Base-by-base conservation (phyloP, 30 jellyfish, hydroid and myxozoan species). In the Turritopsis dohrnii region DNA sequence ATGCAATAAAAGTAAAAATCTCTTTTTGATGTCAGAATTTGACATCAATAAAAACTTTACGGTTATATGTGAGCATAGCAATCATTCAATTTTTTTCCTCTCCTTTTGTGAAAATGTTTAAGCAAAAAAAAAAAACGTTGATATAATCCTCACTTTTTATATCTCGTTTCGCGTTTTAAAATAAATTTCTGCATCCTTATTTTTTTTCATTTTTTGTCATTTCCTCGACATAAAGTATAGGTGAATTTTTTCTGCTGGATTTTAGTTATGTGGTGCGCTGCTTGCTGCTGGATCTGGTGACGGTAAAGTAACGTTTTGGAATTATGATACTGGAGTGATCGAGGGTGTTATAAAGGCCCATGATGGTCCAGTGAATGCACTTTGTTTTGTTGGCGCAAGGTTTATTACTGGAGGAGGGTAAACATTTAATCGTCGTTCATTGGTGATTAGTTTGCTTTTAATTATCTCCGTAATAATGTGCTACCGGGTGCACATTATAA, bases 331-430 rank as follows among this genome's bases (percentile, higher is more conserved):
- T 23, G 92, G 96, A 7, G 71, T 65, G 16, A 82, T 92, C 52
- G 98, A 92, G 76, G 98, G 92, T 8, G 79, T 65, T 18, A 81
- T 92, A n/a, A 28, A 71, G 21, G 98, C 96, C 1, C 96, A 93
- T 85, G 65, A 54, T 3, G 95, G 95, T 5, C 94, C 96, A 1
- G 89, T 88, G 1, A 90, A 88, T 86, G 74, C 86, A 8, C 28
- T 93, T 17, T 86, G 94, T 9, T 85, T 93, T 86, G 71, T 41
- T 71, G 95, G 95, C 23, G 75, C 95, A 1, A 88, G 96, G 53
- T 93, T 93, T 65, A 85, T 93, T 30, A 93, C 96, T 65, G 98
- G 90, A 26, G 96, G 96, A 83, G 96, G 96, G 98, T 93, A 82
- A 29, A 94, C 1, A 77, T 3, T 3, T 3, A 3, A 41, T 41